phyloP scores from a whole-genome alignment of 2,113 vertebrate species.

The Smithornis capensis region DNA sequence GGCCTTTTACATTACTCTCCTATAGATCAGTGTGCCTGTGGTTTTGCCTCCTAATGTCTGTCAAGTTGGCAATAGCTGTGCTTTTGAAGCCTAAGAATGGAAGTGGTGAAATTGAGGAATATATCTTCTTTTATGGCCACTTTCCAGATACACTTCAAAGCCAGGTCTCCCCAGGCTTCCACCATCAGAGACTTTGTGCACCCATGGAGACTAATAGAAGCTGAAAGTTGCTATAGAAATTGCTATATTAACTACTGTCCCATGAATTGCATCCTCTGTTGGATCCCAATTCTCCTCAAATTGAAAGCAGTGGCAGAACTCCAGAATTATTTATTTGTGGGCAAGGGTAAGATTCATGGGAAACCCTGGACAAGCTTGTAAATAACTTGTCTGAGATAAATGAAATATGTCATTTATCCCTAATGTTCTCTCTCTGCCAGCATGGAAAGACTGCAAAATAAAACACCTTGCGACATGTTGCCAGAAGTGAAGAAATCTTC shows the following conservation, averaged over 20 bases:
- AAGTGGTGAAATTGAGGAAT: neutral
- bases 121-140: neutral
- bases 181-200: neutral
- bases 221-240: neutral
- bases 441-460: neutral
- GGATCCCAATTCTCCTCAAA: neutral
- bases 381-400: neutral
- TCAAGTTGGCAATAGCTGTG: neutral
- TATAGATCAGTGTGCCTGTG: neutral
- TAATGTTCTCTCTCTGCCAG: neutral
- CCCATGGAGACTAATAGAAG: neutral
- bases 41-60: neutral
- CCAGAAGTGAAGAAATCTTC: neutral
- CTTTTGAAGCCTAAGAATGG: neutral
- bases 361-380: neutral
- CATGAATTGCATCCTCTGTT: neutral
- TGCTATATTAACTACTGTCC: neutral
- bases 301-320: neutral
- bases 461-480: neutral
- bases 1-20: neutral
- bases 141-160: slow-evolving; percentile 9
- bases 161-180: neutral
- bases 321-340: neutral
- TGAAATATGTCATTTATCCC: neutral
- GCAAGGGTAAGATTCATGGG: neutral